Evolutionary conservation across 2,888 invertebrate genomes (phyloP).

Genomic region (Emmelina monodactyla): DNA sequence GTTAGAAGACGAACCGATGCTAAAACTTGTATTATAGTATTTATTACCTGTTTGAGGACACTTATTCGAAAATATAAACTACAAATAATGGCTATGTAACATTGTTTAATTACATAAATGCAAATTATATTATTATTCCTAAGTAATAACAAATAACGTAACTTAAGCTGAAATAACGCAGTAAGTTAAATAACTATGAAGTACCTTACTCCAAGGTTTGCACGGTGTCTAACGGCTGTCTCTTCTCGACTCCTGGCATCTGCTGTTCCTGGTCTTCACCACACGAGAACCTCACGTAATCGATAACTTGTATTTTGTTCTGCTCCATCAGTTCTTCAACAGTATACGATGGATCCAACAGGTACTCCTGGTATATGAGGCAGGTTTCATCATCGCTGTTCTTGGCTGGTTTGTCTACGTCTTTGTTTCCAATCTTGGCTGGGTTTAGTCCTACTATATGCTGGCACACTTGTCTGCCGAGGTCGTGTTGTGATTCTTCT

Average conservation of each 20-base stretch:
- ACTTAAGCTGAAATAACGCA: neutral
- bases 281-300: slow-evolving; percentile 88
- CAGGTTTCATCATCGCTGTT: slow-evolving; percentile 79
- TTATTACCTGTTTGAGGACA: no score
- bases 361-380: slow-evolving; percentile 86
- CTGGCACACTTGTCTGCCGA: slow-evolving; percentile 85
- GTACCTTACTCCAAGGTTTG: slow-evolving; percentile 68
- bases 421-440: slow-evolving; percentile 72
- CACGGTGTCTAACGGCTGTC: slow-evolving; percentile 64
- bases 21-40: neutral
- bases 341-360: slow-evolving; percentile 77
- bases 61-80: neutral
- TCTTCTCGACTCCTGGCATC: slow-evolving; percentile 53
- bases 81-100: neutral
- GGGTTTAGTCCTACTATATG: slow-evolving; percentile 93
- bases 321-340: slow-evolving; percentile 77
- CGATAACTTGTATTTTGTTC: slow-evolving; percentile 71
- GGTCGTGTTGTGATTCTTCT: slow-evolving; percentile 35
- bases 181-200: neutral
- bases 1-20: neutral
- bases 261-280: slow-evolving; percentile 69
- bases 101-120: slow-evolving; percentile 19
- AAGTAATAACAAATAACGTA: slow-evolving; percentile 9
- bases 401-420: slow-evolving; percentile 67
- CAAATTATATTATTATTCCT: slow-evolving; percentile 20